A percentile compares a stretch with the other conserved stretches of the same genome.
phyloP scores from a whole-genome alignment of 2,888 invertebrate genomes.

The Leptopilina syphax region DNA sequence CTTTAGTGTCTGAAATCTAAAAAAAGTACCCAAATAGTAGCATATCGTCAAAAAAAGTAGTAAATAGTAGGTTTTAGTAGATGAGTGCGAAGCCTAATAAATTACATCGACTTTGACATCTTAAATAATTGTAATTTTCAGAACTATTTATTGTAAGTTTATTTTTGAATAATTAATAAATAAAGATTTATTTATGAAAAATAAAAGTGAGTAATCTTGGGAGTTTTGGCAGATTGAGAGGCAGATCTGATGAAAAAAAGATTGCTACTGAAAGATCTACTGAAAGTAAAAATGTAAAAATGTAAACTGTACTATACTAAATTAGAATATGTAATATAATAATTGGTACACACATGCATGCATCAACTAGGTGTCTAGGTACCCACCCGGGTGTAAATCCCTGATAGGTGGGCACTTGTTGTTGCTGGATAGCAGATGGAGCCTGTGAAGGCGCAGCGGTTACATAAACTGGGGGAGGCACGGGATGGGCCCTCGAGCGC shows the following conservation, averaged over 20 bases:
- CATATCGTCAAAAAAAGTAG: too few relatives aligned
- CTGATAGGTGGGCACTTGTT: constrained; percentile 76
- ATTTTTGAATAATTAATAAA: too few relatives aligned
- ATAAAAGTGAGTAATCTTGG: not conserved
- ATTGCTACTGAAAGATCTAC: not conserved
- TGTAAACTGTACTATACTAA: constrained; percentile 7
- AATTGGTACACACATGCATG: constrained; percentile 76
- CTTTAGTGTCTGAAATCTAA: too few relatives aligned
- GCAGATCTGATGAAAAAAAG: not conserved
- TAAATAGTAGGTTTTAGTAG: too few relatives aligned
- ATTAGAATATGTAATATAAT: constrained; percentile 62
- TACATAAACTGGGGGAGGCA: constrained; percentile 86
- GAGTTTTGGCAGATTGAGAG: not conserved
- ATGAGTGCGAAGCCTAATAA: too few relatives aligned
- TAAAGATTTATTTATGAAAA: not conserved
- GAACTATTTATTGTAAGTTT: too few relatives aligned
- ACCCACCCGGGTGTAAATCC: constrained; percentile 77
- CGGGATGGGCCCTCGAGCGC: constrained; percentile 73
- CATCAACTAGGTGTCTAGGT: constrained; percentile 76
- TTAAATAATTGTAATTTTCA: too few relatives aligned
- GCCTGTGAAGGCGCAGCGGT: constrained; percentile 79
- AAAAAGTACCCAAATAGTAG: too few relatives aligned
- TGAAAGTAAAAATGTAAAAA: not conserved
- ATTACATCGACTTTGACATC: too few relatives aligned
- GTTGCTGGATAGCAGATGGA: constrained; percentile 74